Conservation (phyloP, 2,113 vertebrate genomes). For the Brachionichthys hirsutus region DNA sequence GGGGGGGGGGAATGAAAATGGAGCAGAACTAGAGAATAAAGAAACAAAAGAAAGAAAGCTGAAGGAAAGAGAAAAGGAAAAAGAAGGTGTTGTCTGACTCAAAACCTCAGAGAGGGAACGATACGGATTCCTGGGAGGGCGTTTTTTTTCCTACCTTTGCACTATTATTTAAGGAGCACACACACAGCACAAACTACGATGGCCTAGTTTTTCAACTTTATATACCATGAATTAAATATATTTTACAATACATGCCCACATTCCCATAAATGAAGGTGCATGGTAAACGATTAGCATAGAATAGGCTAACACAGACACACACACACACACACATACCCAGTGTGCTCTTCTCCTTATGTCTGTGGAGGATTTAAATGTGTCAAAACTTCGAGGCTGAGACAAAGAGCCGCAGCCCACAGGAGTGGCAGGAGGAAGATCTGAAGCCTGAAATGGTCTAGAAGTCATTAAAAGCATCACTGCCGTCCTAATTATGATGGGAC, state of each 20-base stretch:
- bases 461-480: constrained; percentile 85
- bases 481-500: constrained; percentile 94
- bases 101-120: constrained; percentile 70
- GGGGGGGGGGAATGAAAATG: not conserved
- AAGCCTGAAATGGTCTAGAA: constrained; percentile 79
- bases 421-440: constrained; percentile 74
- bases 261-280: constrained; percentile 49
- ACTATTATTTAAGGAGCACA: constrained; percentile 73
- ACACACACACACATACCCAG: not conserved
- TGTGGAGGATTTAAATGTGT: constrained; percentile 68
- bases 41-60: constrained; percentile 42
- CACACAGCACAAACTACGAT: constrained; percentile 65
- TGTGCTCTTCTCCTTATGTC: constrained; percentile 21
- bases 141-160: constrained; percentile 44
- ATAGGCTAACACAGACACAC: constrained; percentile 33
- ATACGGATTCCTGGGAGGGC: constrained; percentile 59
- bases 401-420: constrained; percentile 64
- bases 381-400: constrained; percentile 57
- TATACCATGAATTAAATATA: constrained; percentile 73
- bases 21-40: constrained; percentile 47
- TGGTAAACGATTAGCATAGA: constrained; percentile 42
- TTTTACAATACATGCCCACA: constrained; percentile 57
- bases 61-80: constrained; percentile 29
- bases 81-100: constrained; percentile 67
- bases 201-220: constrained; percentile 76